These are phyloP conservation scores for Stomorhina lunata DNA, from an alignment of 2,888 invertebrate species.

Conservation along the genomic window DNA sequence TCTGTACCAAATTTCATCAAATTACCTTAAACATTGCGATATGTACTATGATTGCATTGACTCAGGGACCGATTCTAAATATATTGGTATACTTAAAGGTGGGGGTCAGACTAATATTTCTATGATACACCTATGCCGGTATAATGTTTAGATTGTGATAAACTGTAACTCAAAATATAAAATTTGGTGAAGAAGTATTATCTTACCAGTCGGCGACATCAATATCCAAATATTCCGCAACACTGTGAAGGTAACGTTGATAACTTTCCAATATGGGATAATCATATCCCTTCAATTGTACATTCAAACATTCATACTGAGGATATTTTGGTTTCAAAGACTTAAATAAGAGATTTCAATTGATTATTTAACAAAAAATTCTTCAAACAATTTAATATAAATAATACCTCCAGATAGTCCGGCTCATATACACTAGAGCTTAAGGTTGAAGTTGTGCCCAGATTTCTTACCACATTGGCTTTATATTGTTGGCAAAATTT, in stretches of 20 bases:
- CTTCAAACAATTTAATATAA: constrained; percentile 70
- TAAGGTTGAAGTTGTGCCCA: not conserved
- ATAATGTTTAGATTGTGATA: too few species aligned
- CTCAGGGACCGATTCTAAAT: too few species aligned
- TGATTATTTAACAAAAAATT: not conserved
- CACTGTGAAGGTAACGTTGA: constrained; percentile 87
- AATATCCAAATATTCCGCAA: constrained; percentile 87
- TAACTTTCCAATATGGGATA: constrained; percentile 90
- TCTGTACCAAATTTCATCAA: too few species aligned
- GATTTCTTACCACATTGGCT: not conserved
- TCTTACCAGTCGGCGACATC: constrained; percentile 87
- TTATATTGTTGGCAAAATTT: not conserved
- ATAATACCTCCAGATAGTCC: constrained; percentile 88
- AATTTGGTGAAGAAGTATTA: not conserved
- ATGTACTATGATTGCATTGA: too few species aligned
- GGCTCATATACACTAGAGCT: constrained; percentile 83
- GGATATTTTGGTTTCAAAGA: constrained; percentile 83
- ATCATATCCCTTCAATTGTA: constrained; percentile 91
- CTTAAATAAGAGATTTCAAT: constrained; percentile 70
- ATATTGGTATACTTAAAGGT: too few species aligned
- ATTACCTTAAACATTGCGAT: too few species aligned
- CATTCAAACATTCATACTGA: constrained; percentile 86
- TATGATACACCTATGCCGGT: too few species aligned
- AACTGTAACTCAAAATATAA: too few species aligned
- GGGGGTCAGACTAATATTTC: too few species aligned